phyloP scores from a whole-genome alignment of 1,140 invertebrate genomes.

The Oscheius sp. region DNA sequence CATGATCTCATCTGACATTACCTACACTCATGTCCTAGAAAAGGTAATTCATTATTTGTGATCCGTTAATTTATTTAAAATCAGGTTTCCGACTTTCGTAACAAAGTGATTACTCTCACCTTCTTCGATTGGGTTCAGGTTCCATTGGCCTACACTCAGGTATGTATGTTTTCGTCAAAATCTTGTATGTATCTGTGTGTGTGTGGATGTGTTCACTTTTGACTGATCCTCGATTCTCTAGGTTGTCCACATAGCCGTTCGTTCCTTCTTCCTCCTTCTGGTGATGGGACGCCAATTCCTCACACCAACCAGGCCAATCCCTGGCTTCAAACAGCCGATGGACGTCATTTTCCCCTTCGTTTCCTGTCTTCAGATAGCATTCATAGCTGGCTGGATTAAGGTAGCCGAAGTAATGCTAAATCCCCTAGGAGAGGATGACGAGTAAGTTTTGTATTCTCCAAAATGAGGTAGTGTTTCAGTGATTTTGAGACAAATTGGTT shows the following conservation, averaged over 20 bases:
- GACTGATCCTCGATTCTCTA: neutral
- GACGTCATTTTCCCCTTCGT: conserved; percentile 54
- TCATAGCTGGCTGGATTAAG: conserved; percentile 52
- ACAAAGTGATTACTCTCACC: conserved; percentile 51
- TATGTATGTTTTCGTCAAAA: neutral
- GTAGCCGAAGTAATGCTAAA: conserved; percentile 47
- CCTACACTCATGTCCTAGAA: conserved; percentile 43
- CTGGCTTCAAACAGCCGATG: neutral
- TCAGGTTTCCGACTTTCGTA: conserved; percentile 46
- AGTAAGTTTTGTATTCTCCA: conserved; percentile 12
- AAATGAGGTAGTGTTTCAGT: neutral
- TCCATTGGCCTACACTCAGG: conserved; percentile 49
- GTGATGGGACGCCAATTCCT: conserved; percentile 54
- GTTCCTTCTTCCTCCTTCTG: conserved; percentile 52
- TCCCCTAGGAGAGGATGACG: conserved; percentile 49
- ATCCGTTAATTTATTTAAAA: conserved; percentile 49
- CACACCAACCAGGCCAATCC: conserved; percentile 1
- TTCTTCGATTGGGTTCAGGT: conserved; percentile 57
- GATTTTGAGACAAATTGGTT: conserved; percentile 56
- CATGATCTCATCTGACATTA: conserved; percentile 50
- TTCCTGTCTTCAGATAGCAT: conserved; percentile 46
- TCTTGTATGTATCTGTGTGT: too few species aligned
- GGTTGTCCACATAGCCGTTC: conserved; percentile 44
- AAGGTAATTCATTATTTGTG: neutral
- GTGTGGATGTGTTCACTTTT: neutral